A percentile compares a stretch with the other conserved stretches of the same genome.
phyloP scores from a whole-genome alignment of 2,888 invertebrate genomes.

The Yponomeuta cagnagella region DNA sequence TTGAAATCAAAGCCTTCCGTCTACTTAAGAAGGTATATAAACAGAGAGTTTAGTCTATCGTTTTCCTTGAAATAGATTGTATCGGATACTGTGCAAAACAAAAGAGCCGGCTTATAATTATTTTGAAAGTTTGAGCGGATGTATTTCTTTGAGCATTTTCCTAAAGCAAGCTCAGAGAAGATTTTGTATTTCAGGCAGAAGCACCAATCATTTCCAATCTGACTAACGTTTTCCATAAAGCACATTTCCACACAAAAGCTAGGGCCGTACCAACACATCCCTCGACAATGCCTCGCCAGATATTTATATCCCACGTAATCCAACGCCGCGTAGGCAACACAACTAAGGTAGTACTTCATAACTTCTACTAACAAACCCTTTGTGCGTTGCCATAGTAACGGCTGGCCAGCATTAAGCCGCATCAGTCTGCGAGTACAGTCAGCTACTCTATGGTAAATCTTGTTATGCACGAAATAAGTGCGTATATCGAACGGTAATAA shows the following conservation, averaged over 20 bases:
- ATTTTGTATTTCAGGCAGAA: neutral
- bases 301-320: slow-evolving; percentile 4
- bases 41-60: too few species aligned
- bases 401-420: slow-evolving; percentile 55
- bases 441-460: too few species aligned
- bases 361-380: slow-evolving; percentile 72
- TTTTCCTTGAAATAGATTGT: too few species aligned
- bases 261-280: slow-evolving; percentile 17
- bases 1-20: neutral
- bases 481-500: too few species aligned
- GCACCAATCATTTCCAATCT: slow-evolving; percentile 1
- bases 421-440: slow-evolving; percentile 42
- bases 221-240: neutral
- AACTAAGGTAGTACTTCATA: slow-evolving; percentile 56
- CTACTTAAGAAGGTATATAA: neutral
- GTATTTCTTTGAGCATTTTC: too few species aligned
- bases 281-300: slow-evolving; percentile 24
- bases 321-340: slow-evolving; percentile 48
- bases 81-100: too few species aligned
- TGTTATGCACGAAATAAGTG: too few species aligned
- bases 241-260: slow-evolving; percentile 5
- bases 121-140: too few species aligned
- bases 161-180: too few species aligned
- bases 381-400: slow-evolving; percentile 40
- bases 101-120: too few species aligned